Conservation (phyloP, 1,140 invertebrate species). For the Panagrolaimus sp. region DNA sequence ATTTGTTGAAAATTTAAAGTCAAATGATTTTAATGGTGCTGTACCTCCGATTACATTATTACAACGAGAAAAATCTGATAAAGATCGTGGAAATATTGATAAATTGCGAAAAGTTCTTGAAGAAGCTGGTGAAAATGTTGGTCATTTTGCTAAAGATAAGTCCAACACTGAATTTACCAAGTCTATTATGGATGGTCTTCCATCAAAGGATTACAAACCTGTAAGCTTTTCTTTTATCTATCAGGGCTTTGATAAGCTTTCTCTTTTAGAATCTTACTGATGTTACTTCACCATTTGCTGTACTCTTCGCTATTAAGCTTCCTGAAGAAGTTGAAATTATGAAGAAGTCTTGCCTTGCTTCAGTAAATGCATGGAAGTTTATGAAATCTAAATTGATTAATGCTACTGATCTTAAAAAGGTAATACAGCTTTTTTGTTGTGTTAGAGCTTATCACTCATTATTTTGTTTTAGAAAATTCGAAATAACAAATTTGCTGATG, state of each 20-base stretch:
- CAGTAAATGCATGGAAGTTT: conserved; percentile 88
- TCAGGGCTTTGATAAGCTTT: not conserved
- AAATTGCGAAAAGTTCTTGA: conserved; percentile 79
- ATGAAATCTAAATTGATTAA: conserved; percentile 96
- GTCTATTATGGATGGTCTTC: conserved; percentile 76
- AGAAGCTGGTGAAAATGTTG: conserved; percentile 76
- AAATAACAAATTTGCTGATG: conserved; percentile 87
- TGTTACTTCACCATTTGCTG: conserved; percentile 74
- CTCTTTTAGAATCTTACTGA: conserved; percentile 62
- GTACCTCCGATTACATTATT: conserved; percentile 80
- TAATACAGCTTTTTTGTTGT: no score
- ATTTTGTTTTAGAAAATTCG: conserved; percentile 69
- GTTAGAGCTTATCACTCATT: conserved; percentile 13
- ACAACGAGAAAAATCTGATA: conserved; percentile 81
- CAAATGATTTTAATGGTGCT: conserved; percentile 69
- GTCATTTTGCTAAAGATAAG: conserved; percentile 89
- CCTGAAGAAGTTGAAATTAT: conserved; percentile 83
- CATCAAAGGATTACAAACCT: conserved; percentile 72
- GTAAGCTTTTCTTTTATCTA: conserved; percentile 64
- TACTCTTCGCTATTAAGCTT: conserved; percentile 88
- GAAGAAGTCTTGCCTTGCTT: conserved; percentile 85
- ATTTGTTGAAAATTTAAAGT: conserved; percentile 85
- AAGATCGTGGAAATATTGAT: conserved; percentile 86
- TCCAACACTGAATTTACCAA: conserved; percentile 77
- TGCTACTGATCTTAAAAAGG: conserved; percentile 89